Evolutionary conservation across 2,113 vertebrate genomes (phyloP), one percentile per base, ranked within the genome.

Genomic region (Paratilapia polleni): DNA sequence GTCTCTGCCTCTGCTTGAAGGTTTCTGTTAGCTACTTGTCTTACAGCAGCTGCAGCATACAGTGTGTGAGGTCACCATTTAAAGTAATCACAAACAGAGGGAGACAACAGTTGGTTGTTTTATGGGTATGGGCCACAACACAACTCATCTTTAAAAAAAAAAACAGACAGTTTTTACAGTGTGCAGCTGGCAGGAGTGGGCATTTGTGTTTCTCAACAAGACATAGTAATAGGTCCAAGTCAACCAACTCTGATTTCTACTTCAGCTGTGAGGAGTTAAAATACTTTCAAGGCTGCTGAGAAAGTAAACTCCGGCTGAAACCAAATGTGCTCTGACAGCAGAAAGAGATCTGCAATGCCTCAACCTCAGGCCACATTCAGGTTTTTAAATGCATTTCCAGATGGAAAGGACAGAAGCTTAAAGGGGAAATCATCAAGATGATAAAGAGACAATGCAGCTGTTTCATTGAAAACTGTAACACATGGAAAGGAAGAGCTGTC

Each of bases 321-420:
- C 62, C 75, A 66, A 87, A 91, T 87, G 74, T 87, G 88, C 88
- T 80, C 81, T 26, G 78, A 74, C 78, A 82, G 84, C 81, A 87
- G 82, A 89, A 88, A 90, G 64, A 9, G 7, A n/a, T 79, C 54
- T 78, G 80, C 63, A 38, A 26, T 52, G 34, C 52, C 60, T 81
- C 64, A 4, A 8, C 59, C 78, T 86, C 73, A 81, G 68, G 66
- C 79, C 70, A 28, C 75, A 70, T 78, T 88, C 54, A 1, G 11
- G 54, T 87, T 90, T 91, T 87, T 19, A 88, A 83, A 85, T 34
- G 14, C 13, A 81, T 80, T 88, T 88, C 83, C 90, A 90, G 76
- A 88, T 83, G 79, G 54, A 62, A 4, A 82, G 54, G 62, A 58
- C 43, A 74, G 75, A 49, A n/a, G 12, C 13, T 36, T 24, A 28